These are phyloP conservation scores for Lithobates sylvaticus DNA, from an alignment of 2,797 vertebrate species.

Conservation along the genomic window DNA sequence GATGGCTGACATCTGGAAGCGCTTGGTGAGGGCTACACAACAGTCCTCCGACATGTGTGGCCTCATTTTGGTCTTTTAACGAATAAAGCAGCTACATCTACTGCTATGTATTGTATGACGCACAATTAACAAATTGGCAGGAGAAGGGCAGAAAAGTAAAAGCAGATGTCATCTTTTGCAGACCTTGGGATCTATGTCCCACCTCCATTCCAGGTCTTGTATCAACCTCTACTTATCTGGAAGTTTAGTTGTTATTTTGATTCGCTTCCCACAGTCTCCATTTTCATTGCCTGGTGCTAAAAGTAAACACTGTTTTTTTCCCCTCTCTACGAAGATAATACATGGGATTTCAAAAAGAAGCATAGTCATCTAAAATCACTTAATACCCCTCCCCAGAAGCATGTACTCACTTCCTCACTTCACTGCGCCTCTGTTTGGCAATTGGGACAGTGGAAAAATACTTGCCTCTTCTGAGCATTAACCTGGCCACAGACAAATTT, in stretches of 20 bases:
- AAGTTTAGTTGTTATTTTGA: background rate
- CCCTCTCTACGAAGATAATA: too few species aligned
- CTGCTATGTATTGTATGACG: constrained; percentile 55
- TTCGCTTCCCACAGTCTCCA: background rate
- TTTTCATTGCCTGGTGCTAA: background rate
- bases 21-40: constrained; percentile 36
- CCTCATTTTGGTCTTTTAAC: constrained; percentile 53
- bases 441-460: too few species aligned
- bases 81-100: constrained; percentile 56
- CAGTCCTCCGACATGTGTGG: constrained; percentile 56
- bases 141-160: constrained; percentile 25
- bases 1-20: constrained; percentile 55
- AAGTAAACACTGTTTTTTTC: too few species aligned
- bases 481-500: too few species aligned
- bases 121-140: constrained; percentile 60
- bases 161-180: constrained; percentile 49
- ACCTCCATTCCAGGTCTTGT: constrained; percentile 38
- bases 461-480: too few species aligned
- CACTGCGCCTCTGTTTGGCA: too few species aligned
- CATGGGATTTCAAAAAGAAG: too few species aligned
- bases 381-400: too few species aligned
- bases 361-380: too few species aligned
- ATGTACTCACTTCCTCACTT: too few species aligned
- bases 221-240: constrained; percentile 5
- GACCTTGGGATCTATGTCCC: constrained; percentile 2